Conservation (phyloP, 2,888 invertebrate genomes). For the Stictocephala bisonia region DNA sequence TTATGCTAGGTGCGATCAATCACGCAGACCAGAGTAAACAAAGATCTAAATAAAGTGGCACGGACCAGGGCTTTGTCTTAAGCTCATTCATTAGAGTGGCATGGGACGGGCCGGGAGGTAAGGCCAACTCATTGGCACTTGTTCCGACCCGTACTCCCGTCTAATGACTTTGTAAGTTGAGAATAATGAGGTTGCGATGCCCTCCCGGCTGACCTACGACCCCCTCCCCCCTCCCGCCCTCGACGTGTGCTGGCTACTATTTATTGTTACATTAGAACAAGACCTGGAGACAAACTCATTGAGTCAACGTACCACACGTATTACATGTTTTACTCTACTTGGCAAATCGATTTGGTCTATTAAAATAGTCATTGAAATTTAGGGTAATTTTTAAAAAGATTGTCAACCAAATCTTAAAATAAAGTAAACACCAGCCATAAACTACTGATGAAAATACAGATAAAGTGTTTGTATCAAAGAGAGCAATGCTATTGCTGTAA, state of each 20-base stretch:
- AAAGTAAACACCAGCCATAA: no score
- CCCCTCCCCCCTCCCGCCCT: slow-evolving; percentile 28
- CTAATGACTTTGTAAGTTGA: slow-evolving; percentile 54
- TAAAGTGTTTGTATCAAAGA: no score
- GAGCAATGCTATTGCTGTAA: no score
- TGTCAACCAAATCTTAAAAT: no score
- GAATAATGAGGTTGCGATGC: slow-evolving; percentile 53
- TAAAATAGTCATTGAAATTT: no score
- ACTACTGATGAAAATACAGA: no score
- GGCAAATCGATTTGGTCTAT: no score
- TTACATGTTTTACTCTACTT: no score
- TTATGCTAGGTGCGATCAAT: slow-evolving; percentile 30
- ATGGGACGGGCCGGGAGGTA: neutral
- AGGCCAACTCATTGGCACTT: slow-evolving; percentile 50
- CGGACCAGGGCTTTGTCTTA: slow-evolving; percentile 30
- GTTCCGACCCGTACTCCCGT: slow-evolving; percentile 47
- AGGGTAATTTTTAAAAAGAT: no score
- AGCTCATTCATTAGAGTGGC: slow-evolving; percentile 37
- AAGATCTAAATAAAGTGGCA: slow-evolving; percentile 39
- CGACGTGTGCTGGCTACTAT: slow-evolving; percentile 29
- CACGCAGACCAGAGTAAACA: slow-evolving; percentile 31
- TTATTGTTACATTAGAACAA: slow-evolving; percentile 41
- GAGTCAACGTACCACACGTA: neutral
- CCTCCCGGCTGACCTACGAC: slow-evolving; percentile 49
- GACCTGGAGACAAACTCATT: slow-evolving; percentile 44